Percentiles rank a stretch among this genome's conserved stretches.
phyloP scores from a whole-genome alignment of 2,113 vertebrate genomes.

The Echinops telfairi region DNA sequence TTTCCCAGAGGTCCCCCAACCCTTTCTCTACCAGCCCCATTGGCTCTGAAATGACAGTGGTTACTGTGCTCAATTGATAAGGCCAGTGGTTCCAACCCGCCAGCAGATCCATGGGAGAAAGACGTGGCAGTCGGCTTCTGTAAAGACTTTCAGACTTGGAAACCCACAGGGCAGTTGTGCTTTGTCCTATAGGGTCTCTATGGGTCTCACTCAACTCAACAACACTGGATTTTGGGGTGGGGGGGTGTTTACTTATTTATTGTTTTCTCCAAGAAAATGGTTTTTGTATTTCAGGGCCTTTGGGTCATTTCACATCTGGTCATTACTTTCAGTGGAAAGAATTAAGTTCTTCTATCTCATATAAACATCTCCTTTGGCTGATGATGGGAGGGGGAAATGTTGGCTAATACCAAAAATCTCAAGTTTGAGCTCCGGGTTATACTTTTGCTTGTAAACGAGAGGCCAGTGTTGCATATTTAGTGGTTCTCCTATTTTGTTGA shows the following conservation, averaged over 20 bases:
- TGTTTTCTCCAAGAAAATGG: neutral
- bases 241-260: neutral
- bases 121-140: neutral
- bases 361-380: neutral
- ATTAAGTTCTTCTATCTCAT: neutral
- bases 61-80: too few species aligned
- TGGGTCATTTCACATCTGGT: conserved; percentile 39
- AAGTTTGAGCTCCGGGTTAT: conserved; percentile 8
- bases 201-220: neutral
- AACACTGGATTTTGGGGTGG: neutral
- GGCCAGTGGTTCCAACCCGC: too few species aligned
- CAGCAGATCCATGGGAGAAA: neutral
- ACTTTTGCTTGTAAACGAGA: neutral
- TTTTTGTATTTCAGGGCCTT: neutral
- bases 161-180: neutral
- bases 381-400: neutral
- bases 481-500: neutral
- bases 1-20: conserved; percentile 27
- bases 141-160: neutral
- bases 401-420: neutral
- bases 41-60: too few species aligned
- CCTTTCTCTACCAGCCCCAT: neutral
- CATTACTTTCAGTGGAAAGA: conserved; percentile 22
- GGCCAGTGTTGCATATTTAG: neutral
- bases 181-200: neutral